Percentiles rank a stretch among this genome's conserved stretches.
phyloP scores from a whole-genome alignment of 2,797 vertebrate genomes.

The Columba guinea region DNA sequence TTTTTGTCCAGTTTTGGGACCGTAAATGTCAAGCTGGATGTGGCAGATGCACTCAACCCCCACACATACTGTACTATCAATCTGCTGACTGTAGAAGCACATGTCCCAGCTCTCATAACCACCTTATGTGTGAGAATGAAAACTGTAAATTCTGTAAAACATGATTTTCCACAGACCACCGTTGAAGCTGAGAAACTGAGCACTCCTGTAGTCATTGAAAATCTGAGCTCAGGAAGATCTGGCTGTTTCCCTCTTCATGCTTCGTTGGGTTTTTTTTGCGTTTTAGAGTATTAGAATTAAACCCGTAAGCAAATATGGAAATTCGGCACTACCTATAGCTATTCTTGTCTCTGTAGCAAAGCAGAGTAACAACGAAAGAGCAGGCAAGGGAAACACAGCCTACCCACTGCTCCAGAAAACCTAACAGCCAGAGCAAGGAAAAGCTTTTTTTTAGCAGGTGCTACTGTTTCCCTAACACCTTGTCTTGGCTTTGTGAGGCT shows the following conservation, averaged over 20 bases:
- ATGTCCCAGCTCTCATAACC: background rate
- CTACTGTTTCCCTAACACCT: background rate
- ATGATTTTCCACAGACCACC: background rate
- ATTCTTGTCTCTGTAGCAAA: background rate
- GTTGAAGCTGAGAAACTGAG: background rate
- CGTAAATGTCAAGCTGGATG: background rate
- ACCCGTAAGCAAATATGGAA: background rate
- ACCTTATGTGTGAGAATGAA: background rate
- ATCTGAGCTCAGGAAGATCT: background rate
- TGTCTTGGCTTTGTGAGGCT: background rate
- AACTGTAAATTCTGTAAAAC: background rate
- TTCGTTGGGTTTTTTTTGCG: background rate
- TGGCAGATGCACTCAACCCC: too few species aligned
- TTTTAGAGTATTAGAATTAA: background rate
- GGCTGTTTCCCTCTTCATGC: background rate
- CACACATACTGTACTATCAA: background rate
- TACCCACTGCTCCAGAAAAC: background rate
- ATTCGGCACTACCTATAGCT: background rate
- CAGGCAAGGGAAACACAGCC: background rate
- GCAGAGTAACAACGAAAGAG: background rate
- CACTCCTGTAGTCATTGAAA: background rate
- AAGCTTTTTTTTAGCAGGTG: background rate
- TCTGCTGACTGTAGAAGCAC: background rate
- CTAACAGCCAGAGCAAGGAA: background rate
- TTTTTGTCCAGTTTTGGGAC: background rate